Base-by-base conservation (phyloP, 2,113 vertebrate genomes). In the Austrofundulus limnaeus region DNA sequence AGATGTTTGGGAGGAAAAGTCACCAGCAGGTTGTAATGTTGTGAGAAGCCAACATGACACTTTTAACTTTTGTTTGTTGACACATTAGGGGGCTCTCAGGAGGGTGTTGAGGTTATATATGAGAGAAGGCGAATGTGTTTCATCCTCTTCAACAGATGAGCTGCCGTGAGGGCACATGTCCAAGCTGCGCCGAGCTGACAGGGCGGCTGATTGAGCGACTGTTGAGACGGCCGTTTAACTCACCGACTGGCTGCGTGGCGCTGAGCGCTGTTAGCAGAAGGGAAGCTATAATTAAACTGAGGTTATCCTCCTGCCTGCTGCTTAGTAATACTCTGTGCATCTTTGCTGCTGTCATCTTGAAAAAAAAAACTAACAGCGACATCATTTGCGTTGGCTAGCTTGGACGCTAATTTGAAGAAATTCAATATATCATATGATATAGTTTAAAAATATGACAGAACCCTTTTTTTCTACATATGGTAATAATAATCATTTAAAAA, bases 121-220 rank as follows among this genome's bases (percentile, higher is more conserved):
- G 42, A 66, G 55, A 62, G 62, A 77, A 43, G 37, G 37, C 8
- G 24, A 77, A 58, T 6, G 60, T 52, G 47, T 56, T 74, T 57
- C 59, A 70, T 74, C 43, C 34, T 43, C 66, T 60, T 48, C 54
- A 41, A 20, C 60, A 25, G 59, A 67, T 77, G 67, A 66, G 48
- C 64, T 61, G 70, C 72, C 47, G 58, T 54, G 48, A 21, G 69
- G 77, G 69, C 72, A 67, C 14, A 15, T 19, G 45, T 79, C 83
- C 78, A 81, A 79, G 72, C 66, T 70, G 51, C 17, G 61, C 60
- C 62, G 37, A 59, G 56, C 64, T 48, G 76, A 81, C 71, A 70
- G 68, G 50, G 67, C 21, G 66, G 66, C 72, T 81, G 78, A 82
- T 66, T 79, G 82, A 84, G 68, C n/a, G 74, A 80, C 74, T 82